Conservation (phyloP, 2,888 invertebrate species). For the Harmothoe impar region DNA sequence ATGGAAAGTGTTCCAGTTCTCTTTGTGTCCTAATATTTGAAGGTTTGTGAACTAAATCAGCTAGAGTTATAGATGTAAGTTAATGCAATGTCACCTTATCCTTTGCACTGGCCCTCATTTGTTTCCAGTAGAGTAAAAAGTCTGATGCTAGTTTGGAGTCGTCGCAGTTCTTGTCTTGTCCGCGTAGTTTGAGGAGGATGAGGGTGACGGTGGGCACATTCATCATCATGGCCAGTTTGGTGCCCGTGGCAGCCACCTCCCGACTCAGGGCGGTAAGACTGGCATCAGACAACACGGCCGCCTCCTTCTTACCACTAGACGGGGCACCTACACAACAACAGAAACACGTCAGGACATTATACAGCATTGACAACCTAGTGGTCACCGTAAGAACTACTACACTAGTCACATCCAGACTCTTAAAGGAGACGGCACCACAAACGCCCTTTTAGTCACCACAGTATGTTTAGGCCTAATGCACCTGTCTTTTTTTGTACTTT, state of each 20-base stretch:
- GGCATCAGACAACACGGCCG: constrained; percentile 66
- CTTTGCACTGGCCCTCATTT: constrained; percentile 45
- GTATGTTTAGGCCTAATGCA: too few species aligned
- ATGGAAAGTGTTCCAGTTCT: too few species aligned
- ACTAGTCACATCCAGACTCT: too few species aligned
- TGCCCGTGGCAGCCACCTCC: constrained; percentile 58
- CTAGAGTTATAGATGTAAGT: too few species aligned
- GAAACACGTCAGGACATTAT: too few species aligned
- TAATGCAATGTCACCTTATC: constrained; percentile 64
- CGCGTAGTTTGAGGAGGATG: constrained; percentile 42
- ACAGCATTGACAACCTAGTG: too few species aligned
- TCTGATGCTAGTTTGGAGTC: constrained; percentile 38
- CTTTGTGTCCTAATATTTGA: too few species aligned
- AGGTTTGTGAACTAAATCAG: too few species aligned
- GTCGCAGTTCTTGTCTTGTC: constrained; percentile 28
- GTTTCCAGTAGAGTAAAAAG: constrained; percentile 53
- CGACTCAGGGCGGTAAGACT: constrained; percentile 65
- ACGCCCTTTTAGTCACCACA: too few species aligned
- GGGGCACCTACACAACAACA: not conserved
- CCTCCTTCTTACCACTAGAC: constrained; percentile 66
- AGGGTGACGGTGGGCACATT: constrained; percentile 66
- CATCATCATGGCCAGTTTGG: constrained; percentile 65
- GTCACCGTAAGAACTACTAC: too few species aligned
- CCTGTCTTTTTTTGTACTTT: too few species aligned
- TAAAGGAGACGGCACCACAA: too few species aligned